These are phyloP conservation scores for Ametastegia equiseti DNA, from an alignment of 2,888 invertebrate species.

Conservation along the genomic window DNA sequence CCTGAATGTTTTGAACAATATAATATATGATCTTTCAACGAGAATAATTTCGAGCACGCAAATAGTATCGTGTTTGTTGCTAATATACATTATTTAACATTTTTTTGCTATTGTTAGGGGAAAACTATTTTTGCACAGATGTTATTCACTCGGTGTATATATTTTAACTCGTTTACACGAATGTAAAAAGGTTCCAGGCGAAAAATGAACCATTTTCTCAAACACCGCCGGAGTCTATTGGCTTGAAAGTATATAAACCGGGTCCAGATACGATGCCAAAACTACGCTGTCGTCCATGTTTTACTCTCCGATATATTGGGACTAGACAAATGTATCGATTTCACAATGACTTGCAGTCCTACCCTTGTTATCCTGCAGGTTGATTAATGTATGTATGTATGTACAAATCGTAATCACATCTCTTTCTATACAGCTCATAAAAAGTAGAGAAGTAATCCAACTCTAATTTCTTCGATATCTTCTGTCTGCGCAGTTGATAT, in stretches of 20 bases:
- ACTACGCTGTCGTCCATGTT: not conserved
- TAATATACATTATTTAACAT: too few relatives aligned
- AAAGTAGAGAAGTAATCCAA: not conserved
- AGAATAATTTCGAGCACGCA: too few relatives aligned
- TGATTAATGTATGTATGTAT: not conserved
- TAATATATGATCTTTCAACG: too few relatives aligned
- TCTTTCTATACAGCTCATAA: not conserved
- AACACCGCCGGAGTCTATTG: not conserved
- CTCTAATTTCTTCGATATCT: conserved; percentile 13
- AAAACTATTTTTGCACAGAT: conserved; percentile 1
- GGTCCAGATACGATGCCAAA: not conserved
- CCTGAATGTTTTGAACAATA: too few relatives aligned
- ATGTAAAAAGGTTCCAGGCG: not conserved
- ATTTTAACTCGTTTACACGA: not conserved
- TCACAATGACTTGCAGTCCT: not conserved
- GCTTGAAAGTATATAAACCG: too few relatives aligned
- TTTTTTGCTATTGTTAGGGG: too few relatives aligned
- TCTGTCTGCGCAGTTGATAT: conserved; percentile 1
- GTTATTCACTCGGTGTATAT: not conserved
- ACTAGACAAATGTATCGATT: conserved; percentile 24
- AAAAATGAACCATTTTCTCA: not conserved
- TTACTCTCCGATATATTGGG: not conserved
- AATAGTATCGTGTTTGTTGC: too few relatives aligned
- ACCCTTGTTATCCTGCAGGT: not conserved
- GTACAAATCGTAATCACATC: too few relatives aligned